Base-by-base conservation (phyloP, 1,140 invertebrate genomes). In the Battus philenor region DNA sequence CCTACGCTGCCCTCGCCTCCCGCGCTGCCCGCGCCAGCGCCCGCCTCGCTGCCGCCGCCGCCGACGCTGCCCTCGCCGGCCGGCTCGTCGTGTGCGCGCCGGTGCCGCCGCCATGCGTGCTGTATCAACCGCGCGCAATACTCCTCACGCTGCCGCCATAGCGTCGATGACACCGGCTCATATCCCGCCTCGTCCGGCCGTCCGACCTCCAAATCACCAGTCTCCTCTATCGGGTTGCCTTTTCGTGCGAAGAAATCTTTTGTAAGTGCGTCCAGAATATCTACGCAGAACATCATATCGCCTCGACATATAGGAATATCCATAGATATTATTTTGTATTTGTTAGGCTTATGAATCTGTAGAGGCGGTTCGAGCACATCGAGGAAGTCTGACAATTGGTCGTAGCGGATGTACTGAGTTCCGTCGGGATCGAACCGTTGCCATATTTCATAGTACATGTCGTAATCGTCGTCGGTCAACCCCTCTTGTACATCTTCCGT, bases 381-480 rank as follows among this genome's bases (percentile, higher is more conserved):
- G 30, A 99, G 86, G 87, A 99, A 98, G 59, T 98, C 96, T 0
- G 95, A 96, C 32, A 99, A 86, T 78, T 96, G 92, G 62, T 96
- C 92, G 86, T 98, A 97, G 32, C 92, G 90, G 63, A 99, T 98
- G 86, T 98, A 99, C 82, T 98, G 96, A 2, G 97, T 98, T 33
- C 97, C 97, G 68, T 98, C 95, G 0, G 97, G 97, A 87, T 99
- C 98, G 85, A 97, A 99, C 67, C 97, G 93, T 78, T 98, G 97
- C 98, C 98, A 99, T 58, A 98, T 98, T 87, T 99, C 97, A 79
- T 99, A 99, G 87, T 98, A 99, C 96, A 99, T 98, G 78, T 99
- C 98, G 87, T 99, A 99, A 81, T 99, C 97, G 85, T 99, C 97
- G 76, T 98, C 97, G 17, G 97, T 99, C 29, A 99, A 89, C 66